A percentile compares a stretch with the other conserved stretches of the same genome.
These are phyloP conservation scores for Tachysurus vachellii DNA, from an alignment of 2,113 vertebrate genomes.

Conservation along the genomic window DNA sequence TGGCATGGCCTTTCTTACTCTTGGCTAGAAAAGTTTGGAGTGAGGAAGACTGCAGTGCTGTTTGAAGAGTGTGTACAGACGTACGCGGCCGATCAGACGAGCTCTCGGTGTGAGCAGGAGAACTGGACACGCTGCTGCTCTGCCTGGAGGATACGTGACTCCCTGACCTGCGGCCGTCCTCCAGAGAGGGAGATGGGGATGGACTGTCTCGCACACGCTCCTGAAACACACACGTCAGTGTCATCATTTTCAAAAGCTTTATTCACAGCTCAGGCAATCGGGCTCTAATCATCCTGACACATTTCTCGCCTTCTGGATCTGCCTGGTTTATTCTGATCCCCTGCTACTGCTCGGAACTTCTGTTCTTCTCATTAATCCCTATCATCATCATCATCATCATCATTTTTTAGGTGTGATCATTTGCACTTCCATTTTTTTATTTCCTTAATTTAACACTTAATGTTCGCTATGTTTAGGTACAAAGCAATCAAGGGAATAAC, in stretches of 20 bases:
- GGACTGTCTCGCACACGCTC: constrained; percentile 92
- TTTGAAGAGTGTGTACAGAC: constrained; percentile 48
- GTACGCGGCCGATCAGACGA: constrained; percentile 89
- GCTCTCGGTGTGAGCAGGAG: constrained; percentile 89
- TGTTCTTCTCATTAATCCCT: neutral
- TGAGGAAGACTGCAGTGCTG: neutral
- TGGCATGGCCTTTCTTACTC: neutral
- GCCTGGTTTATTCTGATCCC: neutral
- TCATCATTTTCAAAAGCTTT: neutral
- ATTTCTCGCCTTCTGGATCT: neutral
- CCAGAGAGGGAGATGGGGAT: constrained; percentile 90
- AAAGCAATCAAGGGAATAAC: neutral
- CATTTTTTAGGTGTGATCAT: too few relatives aligned
- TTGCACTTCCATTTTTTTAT: neutral
- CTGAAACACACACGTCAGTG: constrained; percentile 61
- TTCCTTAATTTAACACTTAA: neutral
- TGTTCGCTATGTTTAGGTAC: neutral
- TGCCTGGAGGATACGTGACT: constrained; percentile 88
- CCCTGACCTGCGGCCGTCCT: constrained; percentile 89
- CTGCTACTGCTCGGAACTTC: neutral
- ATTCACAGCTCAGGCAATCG: neutral
- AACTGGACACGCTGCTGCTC: constrained; percentile 95
- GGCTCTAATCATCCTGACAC: constrained; percentile 18
- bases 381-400: too few relatives aligned
- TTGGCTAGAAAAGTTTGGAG: neutral